Evolutionary conservation across 37 sponge, comb jelly and placozoan genomes (phyloP), one percentile per base, ranked within the genome.

Genomic region (Trichoplax adhaerens): DNA sequence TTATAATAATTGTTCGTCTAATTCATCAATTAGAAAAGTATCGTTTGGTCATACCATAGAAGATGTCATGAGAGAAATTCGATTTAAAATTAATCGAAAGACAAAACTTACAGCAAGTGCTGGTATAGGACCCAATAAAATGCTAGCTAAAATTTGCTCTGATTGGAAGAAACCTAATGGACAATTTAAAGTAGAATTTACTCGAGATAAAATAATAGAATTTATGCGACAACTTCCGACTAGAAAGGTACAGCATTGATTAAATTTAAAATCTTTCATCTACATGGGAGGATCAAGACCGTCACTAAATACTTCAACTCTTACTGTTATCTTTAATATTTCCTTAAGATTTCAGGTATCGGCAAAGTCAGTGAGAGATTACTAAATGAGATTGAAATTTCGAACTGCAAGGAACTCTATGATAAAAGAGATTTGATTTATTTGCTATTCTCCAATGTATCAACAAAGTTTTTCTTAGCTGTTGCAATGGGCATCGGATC

Each of bases 141-240:
- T 88, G 79, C 68, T 95, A 6, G 84, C 98, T 10, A 95, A 95
- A 63, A 72, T 95, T 53, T 86, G 86, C 2, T 95, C 98, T 2
- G 98, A 95, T 56, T 76, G 76, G 68, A 95, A 95, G 75, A 95
- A 95, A 72, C 98, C 98, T 0, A 82, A 95, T 76, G 98, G 98
- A 2, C 92, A 91, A 76, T 91, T 68, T 78, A 56, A 74, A 7
- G 61, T 95, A 50, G 52, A 64, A 5, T 79, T 87, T 1, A 75
- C 69, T 12, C 81, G 89, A 65, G 93, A 91, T 5, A 73, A 58
- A 10, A 67, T 95, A 0, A 55, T 95, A 50, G 73, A 77, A 52
- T 95, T 95, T 74, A 74, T 91, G 6, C 69, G 77, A 5, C 53
- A 82, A 6, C 79, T 95, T 1, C 84, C 93, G 2, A 88, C 91